Evolutionary conservation across 2,113 vertebrate species (phyloP), one percentile per base, ranked within the genome.

Genomic region (Coreoperca whiteheadi): DNA sequence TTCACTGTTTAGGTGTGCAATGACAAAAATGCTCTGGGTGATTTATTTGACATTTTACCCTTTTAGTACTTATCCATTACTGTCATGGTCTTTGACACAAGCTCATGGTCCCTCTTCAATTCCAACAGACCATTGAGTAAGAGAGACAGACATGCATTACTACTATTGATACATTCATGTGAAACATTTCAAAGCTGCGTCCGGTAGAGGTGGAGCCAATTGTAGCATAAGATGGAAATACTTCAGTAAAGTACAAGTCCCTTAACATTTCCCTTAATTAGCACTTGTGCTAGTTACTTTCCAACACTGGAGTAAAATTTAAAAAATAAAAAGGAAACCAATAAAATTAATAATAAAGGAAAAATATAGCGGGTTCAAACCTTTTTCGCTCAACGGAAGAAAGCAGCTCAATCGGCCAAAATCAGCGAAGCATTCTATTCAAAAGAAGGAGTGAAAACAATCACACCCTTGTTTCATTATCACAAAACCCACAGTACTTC

Each of bases 41-140:
- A 86, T 79, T 81, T 64, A 88, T 82, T 83, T 68, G 41, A 75
- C 50, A 16, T 73, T 63, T 57, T 28, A 30, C 60, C 39, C n/a
- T 68, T 64, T 86, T 56, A 74, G 64, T 39, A 6, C 48, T 64
- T 60, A 81, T 76, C 67, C 73, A 75, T 71, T 81, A 39, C 56
- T 8, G 16, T 67, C 46, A 65, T 43, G 18, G 20, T 69, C 32
- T 81, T 61, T 79, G 41, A 50, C 65, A 79, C 46, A 53, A 68
- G 57, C 48, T 73, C 12, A 30, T 37, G 21, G 69, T 63, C 56
- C 66, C 59, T 43, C 68, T 83, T 73, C 37, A 63, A 23, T 89
- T 74, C 37, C 65, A 51, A 20, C 57, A 64, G 56, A 73, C 64
- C 82, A 61, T 86, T 56, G 78, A 61, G 14, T 43, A 51, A 43